Evolutionary conservation across 2,888 invertebrate species (phyloP).

Genomic region (Cephalotes varians): DNA sequence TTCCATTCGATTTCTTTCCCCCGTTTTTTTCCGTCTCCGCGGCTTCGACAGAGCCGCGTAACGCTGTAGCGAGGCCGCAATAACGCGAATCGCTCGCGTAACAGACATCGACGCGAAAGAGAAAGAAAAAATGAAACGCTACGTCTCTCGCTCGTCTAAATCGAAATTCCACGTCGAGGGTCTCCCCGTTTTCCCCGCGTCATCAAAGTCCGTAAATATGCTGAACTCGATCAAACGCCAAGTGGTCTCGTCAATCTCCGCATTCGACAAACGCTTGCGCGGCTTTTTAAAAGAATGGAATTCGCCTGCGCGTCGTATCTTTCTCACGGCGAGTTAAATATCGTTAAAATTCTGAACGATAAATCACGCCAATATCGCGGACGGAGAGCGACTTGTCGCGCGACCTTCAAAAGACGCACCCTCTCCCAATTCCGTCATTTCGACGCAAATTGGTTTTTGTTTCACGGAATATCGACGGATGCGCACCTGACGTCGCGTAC

Average conservation of each 20-base stretch:
- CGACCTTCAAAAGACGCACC: neutral
- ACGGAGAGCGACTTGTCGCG: neutral
- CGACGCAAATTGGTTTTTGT: neutral
- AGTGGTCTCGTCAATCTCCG: neutral
- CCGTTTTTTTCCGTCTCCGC: constrained; percentile 3
- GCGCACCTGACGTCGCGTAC: constrained; percentile 33
- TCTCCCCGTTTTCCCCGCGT: neutral
- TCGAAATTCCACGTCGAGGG: constrained; percentile 19
- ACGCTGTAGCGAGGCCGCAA: constrained; percentile 31
- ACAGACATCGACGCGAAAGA: constrained; percentile 9
- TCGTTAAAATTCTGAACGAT: neutral
- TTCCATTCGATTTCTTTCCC: constrained; percentile 26
- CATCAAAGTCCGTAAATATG: constrained; percentile 19
- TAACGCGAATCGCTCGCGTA: constrained; percentile 19
- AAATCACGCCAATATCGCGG: neutral
- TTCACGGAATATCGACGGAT: neutral
- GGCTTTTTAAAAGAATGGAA: constrained; percentile 23
- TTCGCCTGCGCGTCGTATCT: constrained; percentile 29
- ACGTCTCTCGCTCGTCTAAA: neutral
- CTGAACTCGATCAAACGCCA: constrained; percentile 26
- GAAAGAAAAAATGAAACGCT: neutral
- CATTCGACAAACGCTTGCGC: constrained; percentile 18
- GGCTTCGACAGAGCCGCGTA: neutral
- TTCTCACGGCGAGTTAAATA: neutral
- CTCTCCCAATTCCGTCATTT: neutral